Conservation (phyloP, 1,140 invertebrate species). For the Latrodectus geometricus region DNA sequence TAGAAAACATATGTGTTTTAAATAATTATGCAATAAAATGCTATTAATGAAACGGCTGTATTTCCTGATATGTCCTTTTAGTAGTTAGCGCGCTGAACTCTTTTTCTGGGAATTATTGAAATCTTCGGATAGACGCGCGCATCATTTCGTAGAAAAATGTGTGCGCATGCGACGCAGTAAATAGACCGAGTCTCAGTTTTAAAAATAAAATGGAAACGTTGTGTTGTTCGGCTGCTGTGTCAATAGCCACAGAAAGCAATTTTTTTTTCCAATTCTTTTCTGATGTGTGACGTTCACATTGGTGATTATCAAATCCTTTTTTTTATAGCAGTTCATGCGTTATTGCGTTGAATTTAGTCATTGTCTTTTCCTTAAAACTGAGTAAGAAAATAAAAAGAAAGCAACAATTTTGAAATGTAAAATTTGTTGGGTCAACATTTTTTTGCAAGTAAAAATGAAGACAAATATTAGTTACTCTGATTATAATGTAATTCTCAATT, state of each 20-base stretch:
- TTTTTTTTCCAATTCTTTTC: background rate
- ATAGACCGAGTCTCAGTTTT: constrained; percentile 24
- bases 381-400: too few species aligned
- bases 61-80: background rate
- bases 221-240: constrained; percentile 8
- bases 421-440: too few species aligned
- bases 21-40: background rate
- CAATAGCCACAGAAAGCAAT: constrained; percentile 3
- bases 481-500: too few species aligned
- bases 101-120: constrained; percentile 41
- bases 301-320: too few species aligned
- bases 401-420: too few species aligned
- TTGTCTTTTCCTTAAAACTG: too few species aligned
- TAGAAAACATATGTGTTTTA: background rate
- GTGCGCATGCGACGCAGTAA: constrained; percentile 21
- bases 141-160: constrained; percentile 13
- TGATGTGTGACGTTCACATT: too few species aligned
- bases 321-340: too few species aligned
- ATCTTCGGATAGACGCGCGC: constrained; percentile 1
- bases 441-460: too few species aligned
- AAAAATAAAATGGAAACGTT: constrained; percentile 44
- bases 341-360: too few species aligned
- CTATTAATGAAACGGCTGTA: constrained; percentile 18
- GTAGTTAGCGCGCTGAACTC: background rate
- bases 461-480: too few species aligned